A percentile compares a stretch with the other conserved stretches of the same genome.
phyloP scores from a whole-genome alignment of 2,797 vertebrate genomes.

The Acanthopagrus latus region DNA sequence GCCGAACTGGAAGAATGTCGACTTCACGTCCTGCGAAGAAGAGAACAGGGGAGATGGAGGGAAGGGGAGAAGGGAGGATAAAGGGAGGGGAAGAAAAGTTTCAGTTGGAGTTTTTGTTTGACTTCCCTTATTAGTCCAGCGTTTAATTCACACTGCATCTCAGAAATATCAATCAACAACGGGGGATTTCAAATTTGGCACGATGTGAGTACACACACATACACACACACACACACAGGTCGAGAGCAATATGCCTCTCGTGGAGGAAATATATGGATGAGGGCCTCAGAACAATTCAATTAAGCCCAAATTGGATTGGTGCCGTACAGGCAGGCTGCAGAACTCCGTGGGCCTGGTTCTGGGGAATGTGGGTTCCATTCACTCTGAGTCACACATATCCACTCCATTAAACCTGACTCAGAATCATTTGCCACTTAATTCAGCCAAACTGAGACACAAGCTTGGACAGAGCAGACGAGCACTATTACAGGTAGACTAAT shows the following conservation, averaged over 20 bases:
- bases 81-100: constrained; percentile 8
- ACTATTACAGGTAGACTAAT: constrained; percentile 70
- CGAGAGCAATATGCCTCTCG: constrained; percentile 58
- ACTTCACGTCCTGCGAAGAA: constrained; percentile 91
- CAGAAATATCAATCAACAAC: constrained; percentile 44
- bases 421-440: constrained; percentile 77
- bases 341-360: constrained; percentile 61
- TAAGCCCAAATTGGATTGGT: constrained; percentile 80
- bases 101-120: constrained; percentile 29
- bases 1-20: constrained; percentile 98
- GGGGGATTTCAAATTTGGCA: constrained; percentile 59
- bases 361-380: constrained; percentile 52
- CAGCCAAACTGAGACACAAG: constrained; percentile 61
- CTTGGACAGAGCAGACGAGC: constrained; percentile 56
- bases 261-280: constrained; percentile 73
- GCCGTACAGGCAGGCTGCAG: constrained; percentile 58
- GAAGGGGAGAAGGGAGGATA: background rate
- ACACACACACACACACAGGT: constrained; percentile 30
- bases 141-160: constrained; percentile 36
- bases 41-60: constrained; percentile 17
- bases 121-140: constrained; percentile 16
- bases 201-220: background rate
- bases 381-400: constrained; percentile 59
- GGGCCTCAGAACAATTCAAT: constrained; percentile 76
- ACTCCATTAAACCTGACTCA: constrained; percentile 78